Evolutionary conservation across 2,797 vertebrate species (phyloP).

Genomic region (Tinamus major): DNA sequence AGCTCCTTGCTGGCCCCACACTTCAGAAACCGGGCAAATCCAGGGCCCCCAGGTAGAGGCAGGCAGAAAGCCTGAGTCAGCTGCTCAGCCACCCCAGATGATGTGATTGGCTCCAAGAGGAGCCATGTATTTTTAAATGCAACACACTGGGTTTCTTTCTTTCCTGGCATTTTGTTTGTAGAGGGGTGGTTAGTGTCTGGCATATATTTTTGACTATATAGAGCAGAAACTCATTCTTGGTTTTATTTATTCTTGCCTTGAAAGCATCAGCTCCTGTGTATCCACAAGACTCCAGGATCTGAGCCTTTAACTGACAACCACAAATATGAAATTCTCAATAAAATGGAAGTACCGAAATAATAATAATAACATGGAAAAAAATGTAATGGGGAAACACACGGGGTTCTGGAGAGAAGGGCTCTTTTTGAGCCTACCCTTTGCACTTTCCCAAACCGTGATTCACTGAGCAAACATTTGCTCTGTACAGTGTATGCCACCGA

Average conservation of each 20-base stretch:
- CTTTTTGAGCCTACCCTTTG: neutral
- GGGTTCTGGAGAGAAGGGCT: neutral
- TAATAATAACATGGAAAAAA: neutral
- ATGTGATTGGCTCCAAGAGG: neutral
- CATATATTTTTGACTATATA: neutral
- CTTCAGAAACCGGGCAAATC: neutral
- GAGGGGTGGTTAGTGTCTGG: neutral
- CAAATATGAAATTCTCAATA: neutral
- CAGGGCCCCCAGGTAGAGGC: neutral
- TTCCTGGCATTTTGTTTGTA: neutral
- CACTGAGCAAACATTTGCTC: conserved; percentile 22
- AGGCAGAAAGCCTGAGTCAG: neutral
- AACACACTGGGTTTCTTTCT: neutral
- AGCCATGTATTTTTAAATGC: neutral
- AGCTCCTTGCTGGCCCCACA: neutral
- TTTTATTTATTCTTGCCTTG: neutral
- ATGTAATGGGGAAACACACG: neutral
- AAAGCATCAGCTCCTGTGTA: neutral
- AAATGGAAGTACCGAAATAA: neutral
- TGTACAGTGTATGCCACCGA: neutral
- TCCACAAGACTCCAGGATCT: neutral
- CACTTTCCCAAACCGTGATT: conserved; percentile 3
- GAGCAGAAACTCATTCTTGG: neutral
- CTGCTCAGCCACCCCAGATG: neutral
- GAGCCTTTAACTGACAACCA: neutral